Conservation (phyloP, 2,888 invertebrate species). For the Ochropleura leucogaster region DNA sequence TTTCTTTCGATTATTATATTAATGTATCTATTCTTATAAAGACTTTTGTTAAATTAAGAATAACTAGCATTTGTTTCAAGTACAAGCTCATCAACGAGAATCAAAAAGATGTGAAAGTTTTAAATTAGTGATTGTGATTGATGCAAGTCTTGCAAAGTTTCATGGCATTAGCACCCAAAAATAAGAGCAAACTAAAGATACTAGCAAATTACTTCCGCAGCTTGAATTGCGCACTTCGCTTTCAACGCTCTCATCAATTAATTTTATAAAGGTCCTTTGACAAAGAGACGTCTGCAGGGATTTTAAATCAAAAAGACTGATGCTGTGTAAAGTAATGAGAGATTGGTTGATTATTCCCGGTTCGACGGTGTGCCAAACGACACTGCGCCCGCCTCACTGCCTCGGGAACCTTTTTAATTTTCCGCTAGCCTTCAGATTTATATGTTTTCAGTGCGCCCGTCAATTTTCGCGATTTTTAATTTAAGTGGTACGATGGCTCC, state of each 20-base stretch:
- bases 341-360: conserved; percentile 77
- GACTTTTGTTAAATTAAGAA: too few species aligned
- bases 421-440: conserved; percentile 88
- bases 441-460: conserved; percentile 86
- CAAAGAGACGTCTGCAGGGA: conserved; percentile 67
- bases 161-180: neutral
- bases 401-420: conserved; percentile 87
- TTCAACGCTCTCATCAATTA: conserved; percentile 62
- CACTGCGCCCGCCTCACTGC: conserved; percentile 71
- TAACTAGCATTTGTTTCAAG: neutral
- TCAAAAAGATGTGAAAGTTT: too few species aligned
- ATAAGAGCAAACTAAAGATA: conserved; percentile 47
- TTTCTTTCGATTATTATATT: too few species aligned
- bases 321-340: conserved; percentile 73
- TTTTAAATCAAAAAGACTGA: conserved; percentile 71
- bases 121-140: neutral
- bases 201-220: conserved; percentile 41
- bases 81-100: neutral
- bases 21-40: too few species aligned
- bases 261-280: conserved; percentile 66
- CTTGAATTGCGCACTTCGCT: conserved; percentile 45
- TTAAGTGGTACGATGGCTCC: conserved; percentile 82
- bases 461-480: conserved; percentile 88
- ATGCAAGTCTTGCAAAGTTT: neutral
- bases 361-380: conserved; percentile 73